Conservation (phyloP, 2,888 invertebrate species). For the Pasiphila rectangulata region DNA sequence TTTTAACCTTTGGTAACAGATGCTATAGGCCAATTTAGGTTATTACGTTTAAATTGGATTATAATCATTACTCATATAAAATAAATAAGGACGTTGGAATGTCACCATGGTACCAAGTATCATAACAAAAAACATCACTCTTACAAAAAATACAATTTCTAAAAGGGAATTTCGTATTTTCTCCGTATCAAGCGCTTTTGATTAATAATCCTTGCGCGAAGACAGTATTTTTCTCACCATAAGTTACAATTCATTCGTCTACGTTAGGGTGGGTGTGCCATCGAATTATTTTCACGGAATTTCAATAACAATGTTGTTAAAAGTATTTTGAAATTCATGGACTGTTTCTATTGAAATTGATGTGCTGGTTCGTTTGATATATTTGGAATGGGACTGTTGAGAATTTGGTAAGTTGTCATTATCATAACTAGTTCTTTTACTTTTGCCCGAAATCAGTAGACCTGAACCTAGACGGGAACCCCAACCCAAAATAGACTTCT, state of each 20-base stretch:
- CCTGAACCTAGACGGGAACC: too few relatives aligned
- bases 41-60: too few relatives aligned
- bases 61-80: slow-evolving; percentile 15
- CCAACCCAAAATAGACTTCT: too few relatives aligned
- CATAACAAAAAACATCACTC: slow-evolving; percentile 19
- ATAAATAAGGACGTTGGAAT: slow-evolving; percentile 7
- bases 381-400: too few relatives aligned
- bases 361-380: too few relatives aligned
- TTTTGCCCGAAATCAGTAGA: too few relatives aligned
- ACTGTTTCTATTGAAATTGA: slow-evolving; percentile 5
- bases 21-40: too few relatives aligned
- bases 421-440: too few relatives aligned
- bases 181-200: slow-evolving; percentile 64
- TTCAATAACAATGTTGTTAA: slow-evolving; percentile 30
- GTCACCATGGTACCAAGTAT: slow-evolving; percentile 16
- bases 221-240: slow-evolving; percentile 73
- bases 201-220: slow-evolving; percentile 65
- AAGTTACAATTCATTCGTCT: slow-evolving; percentile 69
- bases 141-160: slow-evolving; percentile 44
- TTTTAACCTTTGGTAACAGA: too few relatives aligned
- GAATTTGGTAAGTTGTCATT: not conserved
- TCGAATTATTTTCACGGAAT: slow-evolving; percentile 27
- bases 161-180: slow-evolving; percentile 64
- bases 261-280: slow-evolving; percentile 50
- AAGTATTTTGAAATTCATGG: slow-evolving; percentile 27